Evolutionary conservation across 2,797 vertebrate species (phyloP), one percentile per base, ranked within the genome.

Genomic region (Amphiprion clarkii): DNA sequence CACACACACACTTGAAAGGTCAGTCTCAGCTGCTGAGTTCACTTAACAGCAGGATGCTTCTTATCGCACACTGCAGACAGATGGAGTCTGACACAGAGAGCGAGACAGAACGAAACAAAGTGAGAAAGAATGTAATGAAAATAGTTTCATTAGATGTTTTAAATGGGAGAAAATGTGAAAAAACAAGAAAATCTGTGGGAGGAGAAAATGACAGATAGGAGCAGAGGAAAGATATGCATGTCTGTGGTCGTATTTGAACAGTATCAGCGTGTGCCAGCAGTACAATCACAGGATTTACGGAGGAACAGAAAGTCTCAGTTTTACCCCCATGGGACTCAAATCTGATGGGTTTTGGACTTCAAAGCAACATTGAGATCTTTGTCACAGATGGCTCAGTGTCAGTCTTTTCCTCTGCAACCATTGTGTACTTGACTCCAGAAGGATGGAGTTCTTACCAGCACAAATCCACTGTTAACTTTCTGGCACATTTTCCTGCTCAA

Each of bases 241-340:
- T 58, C 55, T 75, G 48, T 69, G 71, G 36, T 74, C 76, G 69
- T 79, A 68, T 89, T 90, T 78, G 84, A 87, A 84, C 67, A 57
- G 74, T 23, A 76, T 25, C 82, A 61, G 40, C 68, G 54, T 69
- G 77, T 87, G 74, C 79, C 81, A 82, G 66, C 67, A 78, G 70
- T 74, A 61, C 79, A 76, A 75, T 82, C 62, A 67, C 46, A 84
- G 78, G 83, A 84, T 87, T 84, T 86, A 75, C 76, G 72, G 70
- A 79, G 60, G 77, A 88, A 87, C 78, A 81, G 21, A 87, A 70
- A 87, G 83, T 79, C 71, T 80, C 9, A 44, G 63, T 80, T 87
- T 82, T 78, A 71, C 80, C 73, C 78, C 49, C 49, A 39, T 8
- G 70, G 39, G 74, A 82, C 74, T 71, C 49, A 65, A 78, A 69